Conservation (phyloP, 2,797 vertebrate genomes). For the Falco columbarius region DNA sequence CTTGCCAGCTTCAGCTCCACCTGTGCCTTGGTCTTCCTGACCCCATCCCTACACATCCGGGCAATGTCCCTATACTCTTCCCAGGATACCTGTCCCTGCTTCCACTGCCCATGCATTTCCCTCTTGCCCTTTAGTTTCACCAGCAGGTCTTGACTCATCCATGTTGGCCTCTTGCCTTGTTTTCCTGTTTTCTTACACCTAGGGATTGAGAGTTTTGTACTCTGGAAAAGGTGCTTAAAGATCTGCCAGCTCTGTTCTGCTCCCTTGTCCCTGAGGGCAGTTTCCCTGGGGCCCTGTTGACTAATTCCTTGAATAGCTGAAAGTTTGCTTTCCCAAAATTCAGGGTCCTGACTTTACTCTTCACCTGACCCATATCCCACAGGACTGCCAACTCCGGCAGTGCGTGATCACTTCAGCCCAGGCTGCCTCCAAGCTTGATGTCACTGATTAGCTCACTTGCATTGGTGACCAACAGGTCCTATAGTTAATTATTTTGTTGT, state of each 20-base stretch:
- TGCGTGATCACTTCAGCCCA: not conserved
- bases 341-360: not conserved
- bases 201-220: not conserved
- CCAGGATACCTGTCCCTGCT: not conserved
- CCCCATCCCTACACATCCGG: not conserved
- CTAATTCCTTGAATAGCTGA: not conserved
- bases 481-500: constrained; percentile 14
- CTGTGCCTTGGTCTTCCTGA: not conserved
- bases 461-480: not conserved
- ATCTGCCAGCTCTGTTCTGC: not conserved
- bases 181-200: not conserved
- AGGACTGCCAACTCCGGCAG: not conserved
- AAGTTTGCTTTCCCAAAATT: not conserved
- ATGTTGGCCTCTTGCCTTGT: not conserved
- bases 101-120: not conserved
- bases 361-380: not conserved
- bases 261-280: not conserved
- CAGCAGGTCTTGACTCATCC: not conserved
- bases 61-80: not conserved
- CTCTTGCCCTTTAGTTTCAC: not conserved
- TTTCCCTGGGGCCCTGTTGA: no score
- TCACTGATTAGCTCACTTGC: not conserved
- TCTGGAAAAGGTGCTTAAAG: not conserved
- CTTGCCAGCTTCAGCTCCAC: not conserved
- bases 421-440: not conserved